Conservation (phyloP, 2,113 vertebrate genomes). For the Calcarius ornatus region DNA sequence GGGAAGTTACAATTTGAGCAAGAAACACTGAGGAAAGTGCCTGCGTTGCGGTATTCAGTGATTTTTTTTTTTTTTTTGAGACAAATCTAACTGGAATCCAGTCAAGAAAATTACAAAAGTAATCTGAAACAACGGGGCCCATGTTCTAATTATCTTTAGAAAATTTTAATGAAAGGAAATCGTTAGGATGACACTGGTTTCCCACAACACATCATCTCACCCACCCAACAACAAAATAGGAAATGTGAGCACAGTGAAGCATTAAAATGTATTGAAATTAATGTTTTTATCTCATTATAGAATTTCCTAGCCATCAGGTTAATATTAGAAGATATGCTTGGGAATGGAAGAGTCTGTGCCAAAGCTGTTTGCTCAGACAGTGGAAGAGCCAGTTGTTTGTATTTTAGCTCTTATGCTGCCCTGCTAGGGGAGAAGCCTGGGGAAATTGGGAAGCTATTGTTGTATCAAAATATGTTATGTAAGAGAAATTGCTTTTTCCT, state of each 20-base stretch:
- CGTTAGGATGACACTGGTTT: neutral
- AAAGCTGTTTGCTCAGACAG: neutral
- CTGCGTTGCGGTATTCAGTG: neutral
- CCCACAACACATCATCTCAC: neutral
- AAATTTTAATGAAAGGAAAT: neutral
- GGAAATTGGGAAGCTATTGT: neutral
- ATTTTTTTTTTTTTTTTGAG: neutral
- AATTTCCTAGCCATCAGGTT: neutral
- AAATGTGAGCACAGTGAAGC: neutral
- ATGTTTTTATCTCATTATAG: neutral
- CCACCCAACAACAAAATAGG: neutral
- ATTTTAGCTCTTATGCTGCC: neutral
- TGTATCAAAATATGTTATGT: neutral
- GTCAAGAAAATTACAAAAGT: neutral
- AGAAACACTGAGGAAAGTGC: neutral
- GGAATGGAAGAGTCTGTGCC: neutral
- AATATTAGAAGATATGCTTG: neutral
- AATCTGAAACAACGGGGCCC: neutral
- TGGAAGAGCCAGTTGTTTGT: neutral
- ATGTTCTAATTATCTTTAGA: neutral
- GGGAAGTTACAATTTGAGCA: neutral
- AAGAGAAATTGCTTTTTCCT: neutral
- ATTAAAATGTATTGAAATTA: neutral
- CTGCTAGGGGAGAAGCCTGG: neutral
- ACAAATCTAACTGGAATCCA: neutral